phyloP scores from a whole-genome alignment of 2,797 vertebrate species.

The Anniella stebbinsi region DNA sequence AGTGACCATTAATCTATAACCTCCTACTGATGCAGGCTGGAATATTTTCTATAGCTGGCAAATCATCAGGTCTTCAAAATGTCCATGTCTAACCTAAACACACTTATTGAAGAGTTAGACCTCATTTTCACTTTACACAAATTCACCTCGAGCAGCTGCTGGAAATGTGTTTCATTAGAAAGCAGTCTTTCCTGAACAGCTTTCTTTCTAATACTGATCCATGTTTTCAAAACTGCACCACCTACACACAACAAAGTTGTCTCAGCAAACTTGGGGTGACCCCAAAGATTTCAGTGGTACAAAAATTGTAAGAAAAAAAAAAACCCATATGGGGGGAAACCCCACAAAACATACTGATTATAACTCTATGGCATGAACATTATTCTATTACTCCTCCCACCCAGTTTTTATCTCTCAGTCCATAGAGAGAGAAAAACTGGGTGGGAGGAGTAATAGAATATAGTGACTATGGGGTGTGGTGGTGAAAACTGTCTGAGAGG shows the following conservation, averaged over 20 bases:
- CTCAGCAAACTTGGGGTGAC: background rate
- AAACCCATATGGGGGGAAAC: background rate
- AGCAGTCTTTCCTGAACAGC: background rate
- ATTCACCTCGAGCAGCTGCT: background rate
- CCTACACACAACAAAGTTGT: background rate
- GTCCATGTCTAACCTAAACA: background rate
- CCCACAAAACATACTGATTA: background rate
- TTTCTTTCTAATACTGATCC: background rate
- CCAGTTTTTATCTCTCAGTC: no score
- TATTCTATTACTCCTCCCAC: no score
- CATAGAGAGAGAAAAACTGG: background rate
- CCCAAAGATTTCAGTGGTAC: background rate
- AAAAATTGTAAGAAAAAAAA: background rate
- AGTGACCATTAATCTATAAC: background rate
- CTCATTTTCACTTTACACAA: background rate
- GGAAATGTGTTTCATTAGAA: background rate
- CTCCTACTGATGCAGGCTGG: background rate
- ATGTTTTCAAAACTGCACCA: background rate
- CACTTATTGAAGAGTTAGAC: background rate
- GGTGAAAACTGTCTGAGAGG: background rate
- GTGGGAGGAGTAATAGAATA: background rate
- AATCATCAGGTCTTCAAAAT: background rate
- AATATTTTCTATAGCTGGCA: background rate
- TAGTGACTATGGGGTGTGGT: no score
- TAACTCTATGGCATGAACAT: background rate